Evolutionary conservation across 2,888 invertebrate genomes (phyloP).

Genomic region (Euphydryas editha): DNA sequence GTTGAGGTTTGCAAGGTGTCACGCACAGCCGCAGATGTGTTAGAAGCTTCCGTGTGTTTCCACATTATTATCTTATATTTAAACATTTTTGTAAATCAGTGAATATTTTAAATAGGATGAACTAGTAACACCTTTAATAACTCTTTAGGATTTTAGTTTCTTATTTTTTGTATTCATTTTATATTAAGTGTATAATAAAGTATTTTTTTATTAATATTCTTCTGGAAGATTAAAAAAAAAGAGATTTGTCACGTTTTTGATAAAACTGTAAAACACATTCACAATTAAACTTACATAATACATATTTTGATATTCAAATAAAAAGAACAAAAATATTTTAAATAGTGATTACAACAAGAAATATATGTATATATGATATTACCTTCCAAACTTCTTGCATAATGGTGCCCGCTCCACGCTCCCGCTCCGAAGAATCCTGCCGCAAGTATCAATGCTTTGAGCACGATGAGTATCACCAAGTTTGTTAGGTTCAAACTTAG

Average conservation of each 20-base stretch:
- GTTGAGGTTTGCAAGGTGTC: slow-evolving; percentile 19
- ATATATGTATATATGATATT: slow-evolving; percentile 24
- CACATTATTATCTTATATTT: neutral
- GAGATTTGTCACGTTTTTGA: too few relatives aligned
- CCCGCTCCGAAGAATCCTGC: slow-evolving; percentile 91
- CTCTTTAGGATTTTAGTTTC: too few relatives aligned
- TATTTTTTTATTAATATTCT: too few relatives aligned
- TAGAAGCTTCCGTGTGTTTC: slow-evolving; percentile 10
- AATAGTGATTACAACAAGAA: neutral
- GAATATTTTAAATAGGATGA: too few relatives aligned
- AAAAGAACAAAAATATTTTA: neutral
- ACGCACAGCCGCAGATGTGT: slow-evolving; percentile 28
- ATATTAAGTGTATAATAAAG: too few relatives aligned
- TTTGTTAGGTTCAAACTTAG: slow-evolving; percentile 93
- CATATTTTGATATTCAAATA: too few relatives aligned
- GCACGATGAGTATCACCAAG: slow-evolving; percentile 89
- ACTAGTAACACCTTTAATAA: too few relatives aligned
- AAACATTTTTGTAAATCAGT: too few relatives aligned
- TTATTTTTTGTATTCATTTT: too few relatives aligned
- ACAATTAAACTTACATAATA: too few relatives aligned
- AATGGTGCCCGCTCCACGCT: slow-evolving; percentile 84
- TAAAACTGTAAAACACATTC: too few relatives aligned
- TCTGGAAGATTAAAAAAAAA: too few relatives aligned
- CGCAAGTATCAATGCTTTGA: slow-evolving; percentile 92
- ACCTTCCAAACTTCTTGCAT: slow-evolving; percentile 85